A percentile compares a stretch with the other conserved stretches of the same genome.
phyloP scores from a whole-genome alignment of 1,140 invertebrate genomes.

The Euwallacea fornicatus region DNA sequence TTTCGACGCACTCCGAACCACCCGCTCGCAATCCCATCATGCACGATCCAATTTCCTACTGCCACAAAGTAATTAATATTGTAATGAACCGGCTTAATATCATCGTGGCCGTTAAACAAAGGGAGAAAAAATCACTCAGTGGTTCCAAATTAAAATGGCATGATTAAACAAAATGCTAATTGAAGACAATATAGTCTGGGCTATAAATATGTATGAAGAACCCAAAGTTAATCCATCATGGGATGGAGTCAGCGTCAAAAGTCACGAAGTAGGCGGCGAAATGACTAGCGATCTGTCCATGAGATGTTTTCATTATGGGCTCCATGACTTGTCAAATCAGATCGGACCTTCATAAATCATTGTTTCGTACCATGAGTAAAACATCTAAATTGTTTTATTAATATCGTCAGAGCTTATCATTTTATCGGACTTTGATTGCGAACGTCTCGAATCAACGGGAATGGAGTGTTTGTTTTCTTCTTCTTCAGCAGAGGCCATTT shows the following conservation, averaged over 20 bases:
- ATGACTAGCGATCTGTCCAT: slow-evolving; percentile 54
- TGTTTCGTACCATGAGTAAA: slow-evolving; percentile 22
- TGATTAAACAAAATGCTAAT: slow-evolving; percentile 52
- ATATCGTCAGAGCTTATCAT: slow-evolving; percentile 8
- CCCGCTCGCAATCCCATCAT: background rate
- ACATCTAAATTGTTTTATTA: slow-evolving; percentile 37
- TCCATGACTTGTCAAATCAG: slow-evolving; percentile 52
- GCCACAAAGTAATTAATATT: slow-evolving; percentile 13
- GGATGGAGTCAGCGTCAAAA: slow-evolving; percentile 52
- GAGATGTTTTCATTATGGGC: slow-evolving; percentile 55
- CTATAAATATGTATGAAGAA: slow-evolving; percentile 49
- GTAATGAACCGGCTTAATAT: slow-evolving; percentile 18
- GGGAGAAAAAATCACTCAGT: slow-evolving; percentile 32
- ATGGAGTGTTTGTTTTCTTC: too few species aligned
- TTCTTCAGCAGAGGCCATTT: too few species aligned
- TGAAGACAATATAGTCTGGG: slow-evolving; percentile 47
- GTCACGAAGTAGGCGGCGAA: slow-evolving; percentile 54
- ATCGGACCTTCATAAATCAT: slow-evolving; percentile 47
- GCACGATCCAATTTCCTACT: background rate
- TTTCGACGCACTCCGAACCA: too few species aligned
- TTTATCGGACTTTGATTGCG: background rate
- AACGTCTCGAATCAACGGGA: too few species aligned
- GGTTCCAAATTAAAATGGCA: slow-evolving; percentile 38
- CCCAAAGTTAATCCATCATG: slow-evolving; percentile 49
- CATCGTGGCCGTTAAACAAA: slow-evolving; percentile 8